Conservation (phyloP, 1,140 invertebrate genomes). For the Protaetia brevitarsis region DNA sequence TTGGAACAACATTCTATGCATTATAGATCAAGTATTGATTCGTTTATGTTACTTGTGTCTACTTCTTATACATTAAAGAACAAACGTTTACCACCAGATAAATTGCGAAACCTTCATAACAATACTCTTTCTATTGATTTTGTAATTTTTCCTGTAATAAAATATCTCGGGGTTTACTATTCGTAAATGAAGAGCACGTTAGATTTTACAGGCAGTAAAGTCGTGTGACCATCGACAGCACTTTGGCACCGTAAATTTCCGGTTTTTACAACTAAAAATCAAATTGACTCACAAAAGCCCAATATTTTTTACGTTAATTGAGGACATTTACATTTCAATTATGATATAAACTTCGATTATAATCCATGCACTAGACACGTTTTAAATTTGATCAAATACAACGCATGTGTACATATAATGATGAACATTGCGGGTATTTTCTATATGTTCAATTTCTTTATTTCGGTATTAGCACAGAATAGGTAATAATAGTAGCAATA, state of each 20-base stretch:
- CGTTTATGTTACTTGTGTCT: background rate
- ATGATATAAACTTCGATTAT: too few species aligned
- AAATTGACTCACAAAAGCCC: conserved; percentile 1
- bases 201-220: conserved; percentile 3
- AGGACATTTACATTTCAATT: background rate
- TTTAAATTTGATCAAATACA: too few species aligned
- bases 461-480: too few species aligned
- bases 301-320: background rate
- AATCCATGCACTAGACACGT: too few species aligned
- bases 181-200: conserved; percentile 6
- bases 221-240: background rate
- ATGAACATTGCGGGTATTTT: too few species aligned
- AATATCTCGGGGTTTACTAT: conserved; percentile 1
- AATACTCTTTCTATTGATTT: conserved; percentile 10
- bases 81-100: background rate
- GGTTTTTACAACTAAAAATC: background rate
- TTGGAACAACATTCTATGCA: background rate
- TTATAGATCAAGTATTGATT: background rate
- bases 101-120: background rate
- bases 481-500: too few species aligned
- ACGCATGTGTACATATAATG: too few species aligned
- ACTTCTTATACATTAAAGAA: background rate
- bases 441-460: too few species aligned
- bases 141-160: conserved; percentile 11
- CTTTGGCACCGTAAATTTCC: background rate